Base-by-base conservation (phyloP, 2,888 invertebrate species). In the Orthonevra nobilis region DNA sequence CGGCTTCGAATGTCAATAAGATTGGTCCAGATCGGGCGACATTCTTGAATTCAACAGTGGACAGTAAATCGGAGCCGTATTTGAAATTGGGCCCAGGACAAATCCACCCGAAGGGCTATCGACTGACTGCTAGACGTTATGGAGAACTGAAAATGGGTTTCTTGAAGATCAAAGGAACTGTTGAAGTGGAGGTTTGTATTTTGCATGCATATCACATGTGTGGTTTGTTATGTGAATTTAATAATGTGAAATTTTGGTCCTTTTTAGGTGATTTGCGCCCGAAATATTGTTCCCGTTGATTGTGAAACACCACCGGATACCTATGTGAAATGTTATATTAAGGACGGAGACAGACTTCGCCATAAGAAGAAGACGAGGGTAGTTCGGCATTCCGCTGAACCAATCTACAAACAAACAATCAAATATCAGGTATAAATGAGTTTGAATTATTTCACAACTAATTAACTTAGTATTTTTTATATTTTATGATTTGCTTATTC, bases 291-390 rank as follows among this genome's bases (percentile, higher is more conserved):
- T 50, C 91, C 91, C 15, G 92, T 92, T 63, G 93, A 94, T 84
- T 91, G 92, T 70, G 94, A 94, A 84, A 93, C 93, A 54, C 92
- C 93, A 82, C 91, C 93, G 86, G 97, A 97, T 87, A 97, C 97
- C 14, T 97, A 97, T 90, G 96, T 97, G 58, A 97, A 97, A 89
- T 97, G 96, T 82, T 97, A 97, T 87, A 91, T 97, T 72, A 93
- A 96, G 69, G 96, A 97, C 86, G 95, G 95, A 17, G 96, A 96
- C 82, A 93, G 95, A 82, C 94, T 96, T 92, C 90, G 97, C 72
- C 96, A 96, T 88, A 97, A 97, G 89, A 94, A 96, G 85, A 97
- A 97, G 89, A 97, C 97, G 1, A 92, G 95, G 42, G 94, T 96
- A 20, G 91, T 95, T 14, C 92, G 95, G 58, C 95, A 95, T 85